Evolutionary conservation across 2,113 vertebrate species (phyloP).

Genomic region (Odontesthes bonariensis): DNA sequence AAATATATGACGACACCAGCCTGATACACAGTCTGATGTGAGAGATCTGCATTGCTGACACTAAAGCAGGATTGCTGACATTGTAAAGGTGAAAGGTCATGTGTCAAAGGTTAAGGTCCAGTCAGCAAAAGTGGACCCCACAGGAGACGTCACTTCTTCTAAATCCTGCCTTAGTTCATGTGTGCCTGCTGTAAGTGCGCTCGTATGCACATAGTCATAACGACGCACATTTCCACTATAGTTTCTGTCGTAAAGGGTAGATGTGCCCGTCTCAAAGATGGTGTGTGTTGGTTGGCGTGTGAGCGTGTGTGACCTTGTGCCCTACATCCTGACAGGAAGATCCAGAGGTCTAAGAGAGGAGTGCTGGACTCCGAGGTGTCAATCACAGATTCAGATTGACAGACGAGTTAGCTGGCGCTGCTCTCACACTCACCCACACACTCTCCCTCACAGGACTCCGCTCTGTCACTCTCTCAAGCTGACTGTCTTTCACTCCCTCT

Average conservation of each 20-base stretch:
- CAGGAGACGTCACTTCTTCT: conserved; percentile 43
- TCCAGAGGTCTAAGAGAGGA: conserved; percentile 62
- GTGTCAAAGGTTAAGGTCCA: conserved; percentile 66
- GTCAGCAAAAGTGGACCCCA: conserved; percentile 65
- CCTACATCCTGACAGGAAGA: conserved; percentile 71
- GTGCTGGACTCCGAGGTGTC: conserved; percentile 67
- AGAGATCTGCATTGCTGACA: conserved; percentile 6
- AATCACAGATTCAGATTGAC: conserved; percentile 76
- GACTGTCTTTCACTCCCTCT: conserved; percentile 68
- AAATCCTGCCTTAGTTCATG: neutral
- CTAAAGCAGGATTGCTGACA: conserved; percentile 60
- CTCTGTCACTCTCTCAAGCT: conserved; percentile 72
- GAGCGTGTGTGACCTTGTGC: conserved; percentile 54
- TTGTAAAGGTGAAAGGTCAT: conserved; percentile 62
- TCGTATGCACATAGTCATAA: neutral
- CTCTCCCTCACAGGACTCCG: conserved; percentile 66
- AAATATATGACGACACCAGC: neutral
- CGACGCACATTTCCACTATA: too few relatives aligned
- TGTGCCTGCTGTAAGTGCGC: neutral
- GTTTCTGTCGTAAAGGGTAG: neutral
- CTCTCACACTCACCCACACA: conserved; percentile 75
- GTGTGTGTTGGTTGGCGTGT: neutral
- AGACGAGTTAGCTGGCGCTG: conserved; percentile 67
- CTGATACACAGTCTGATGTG: conserved; percentile 1
- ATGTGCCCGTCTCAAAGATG: neutral